phyloP scores from a whole-genome alignment of 2,888 invertebrate species.

The Nephrocerus scutellatus region DNA sequence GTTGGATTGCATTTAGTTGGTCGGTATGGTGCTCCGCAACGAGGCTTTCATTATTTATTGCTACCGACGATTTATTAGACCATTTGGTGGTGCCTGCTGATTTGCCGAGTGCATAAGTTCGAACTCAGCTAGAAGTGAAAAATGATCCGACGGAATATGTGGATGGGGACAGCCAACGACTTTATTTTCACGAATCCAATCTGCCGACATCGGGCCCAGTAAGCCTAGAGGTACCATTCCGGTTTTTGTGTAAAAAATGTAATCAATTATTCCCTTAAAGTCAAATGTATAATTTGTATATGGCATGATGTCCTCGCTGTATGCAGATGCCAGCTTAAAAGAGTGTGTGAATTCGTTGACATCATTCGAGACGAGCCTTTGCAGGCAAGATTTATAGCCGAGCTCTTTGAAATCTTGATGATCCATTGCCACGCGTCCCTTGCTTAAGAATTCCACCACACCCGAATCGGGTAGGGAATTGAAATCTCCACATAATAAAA shows the following conservation, averaged over 20 bases:
- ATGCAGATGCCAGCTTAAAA: conserved; percentile 91
- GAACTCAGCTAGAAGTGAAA: conserved; percentile 82
- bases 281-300: conserved; percentile 99
- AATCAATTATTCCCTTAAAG: conserved; percentile 99
- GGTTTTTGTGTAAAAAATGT: conserved; percentile 96
- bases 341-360: conserved; percentile 92
- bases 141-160: conserved; percentile 94
- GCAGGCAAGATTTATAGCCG: conserved; percentile 83
- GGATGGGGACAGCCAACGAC: conserved; percentile 97
- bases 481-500: conserved; percentile 94
- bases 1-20: too few species aligned
- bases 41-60: conserved; percentile 49
- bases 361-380: conserved; percentile 81
- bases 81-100: conserved; percentile 64
- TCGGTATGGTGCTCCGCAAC: too few species aligned
- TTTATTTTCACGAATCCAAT: conserved; percentile 93
- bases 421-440: conserved; percentile 81
- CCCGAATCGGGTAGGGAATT: conserved; percentile 98
- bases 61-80: conserved; percentile 79
- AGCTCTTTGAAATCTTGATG: conserved; percentile 96
- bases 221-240: conserved; percentile 92
- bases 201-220: conserved; percentile 86
- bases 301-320: conserved; percentile 92
- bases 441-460: conserved; percentile 90
- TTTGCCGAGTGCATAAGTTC: conserved; percentile 77